phyloP scores from a whole-genome alignment of 2,888 invertebrate genomes.

The Leptodirus hochenwartii region DNA sequence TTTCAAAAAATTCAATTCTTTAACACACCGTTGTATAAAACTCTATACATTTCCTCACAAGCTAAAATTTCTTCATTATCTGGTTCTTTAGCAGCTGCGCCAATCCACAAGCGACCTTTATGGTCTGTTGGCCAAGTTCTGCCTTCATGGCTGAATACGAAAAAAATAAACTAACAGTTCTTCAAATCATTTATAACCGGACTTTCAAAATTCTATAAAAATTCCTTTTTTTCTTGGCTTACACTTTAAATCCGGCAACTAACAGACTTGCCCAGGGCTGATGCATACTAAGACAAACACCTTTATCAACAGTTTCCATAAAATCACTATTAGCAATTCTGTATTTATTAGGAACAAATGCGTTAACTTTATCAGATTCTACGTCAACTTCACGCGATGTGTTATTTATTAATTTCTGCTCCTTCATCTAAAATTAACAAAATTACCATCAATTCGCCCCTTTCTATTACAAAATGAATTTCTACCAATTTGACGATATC shows the following conservation, averaged over 20 bases:
- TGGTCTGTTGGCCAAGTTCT: conserved; percentile 85
- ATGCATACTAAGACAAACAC: conserved; percentile 83
- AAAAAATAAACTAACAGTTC: neutral
- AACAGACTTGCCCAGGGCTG: conserved; percentile 92
- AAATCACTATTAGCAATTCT: conserved; percentile 23
- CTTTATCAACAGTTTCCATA: conserved; percentile 30
- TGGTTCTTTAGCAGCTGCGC: conserved; percentile 64
- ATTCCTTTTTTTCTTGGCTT: no score
- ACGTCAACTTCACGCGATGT: neutral
- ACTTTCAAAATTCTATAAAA: neutral
- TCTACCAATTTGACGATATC: conserved; percentile 14
- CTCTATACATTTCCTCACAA: conserved; percentile 51
- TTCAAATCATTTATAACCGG: neutral
- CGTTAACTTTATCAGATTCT: no score
- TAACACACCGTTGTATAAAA: conserved; percentile 39
- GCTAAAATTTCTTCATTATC: conserved; percentile 45
- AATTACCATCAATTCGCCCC: neutral
- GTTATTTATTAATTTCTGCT: neutral
- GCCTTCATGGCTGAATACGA: conserved; percentile 62
- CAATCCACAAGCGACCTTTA: conserved; percentile 89
- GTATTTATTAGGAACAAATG: conserved; percentile 6
- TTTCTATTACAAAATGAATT: neutral
- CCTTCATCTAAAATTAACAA: conserved; percentile 1
- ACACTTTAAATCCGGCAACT: conserved; percentile 84
- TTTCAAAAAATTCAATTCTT: conserved; percentile 5